phyloP scores from a whole-genome alignment of 2,113 vertebrate genomes.

The Pangasianodon gigas region DNA sequence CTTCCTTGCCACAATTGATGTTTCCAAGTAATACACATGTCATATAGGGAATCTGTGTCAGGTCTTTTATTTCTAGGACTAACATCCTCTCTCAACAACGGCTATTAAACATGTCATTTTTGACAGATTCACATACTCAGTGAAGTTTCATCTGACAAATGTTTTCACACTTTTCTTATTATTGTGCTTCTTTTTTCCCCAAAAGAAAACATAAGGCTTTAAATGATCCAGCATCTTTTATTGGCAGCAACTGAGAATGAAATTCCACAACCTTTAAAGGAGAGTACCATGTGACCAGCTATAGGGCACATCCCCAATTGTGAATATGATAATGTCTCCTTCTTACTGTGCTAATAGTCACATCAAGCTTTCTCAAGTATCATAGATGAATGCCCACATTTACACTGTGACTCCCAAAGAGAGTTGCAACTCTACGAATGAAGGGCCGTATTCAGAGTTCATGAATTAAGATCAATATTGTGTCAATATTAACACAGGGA shows the following conservation, averaged over 20 bases:
- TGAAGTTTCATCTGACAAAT: slow-evolving; percentile 23
- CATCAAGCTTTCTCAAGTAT: background rate
- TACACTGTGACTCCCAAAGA: slow-evolving; percentile 3
- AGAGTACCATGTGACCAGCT: slow-evolving; percentile 46
- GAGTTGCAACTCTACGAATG: background rate
- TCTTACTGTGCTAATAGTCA: background rate
- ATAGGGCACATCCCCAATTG: background rate
- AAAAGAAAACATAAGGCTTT: slow-evolving; percentile 41
- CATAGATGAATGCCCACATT: background rate
- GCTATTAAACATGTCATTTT: slow-evolving; percentile 36
- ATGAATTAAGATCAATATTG: background rate
- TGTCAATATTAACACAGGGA: background rate
- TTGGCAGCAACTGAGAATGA: slow-evolving; percentile 61
- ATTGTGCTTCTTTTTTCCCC: background rate
- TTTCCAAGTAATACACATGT: slow-evolving; percentile 32
- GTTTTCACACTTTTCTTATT: slow-evolving; percentile 16
- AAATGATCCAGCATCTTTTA: slow-evolving; percentile 65
- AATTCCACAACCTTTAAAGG: slow-evolving; percentile 51
- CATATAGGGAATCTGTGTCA: slow-evolving; percentile 17
- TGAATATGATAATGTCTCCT: background rate
- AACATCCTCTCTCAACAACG: slow-evolving; percentile 30
- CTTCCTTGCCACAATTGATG: slow-evolving; percentile 40
- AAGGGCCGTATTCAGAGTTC: background rate
- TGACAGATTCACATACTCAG: slow-evolving; percentile 5
- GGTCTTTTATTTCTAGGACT: slow-evolving; percentile 36